Conservation (phyloP, 1,140 invertebrate genomes). For the Yoshiicerus persimilis region DNA sequence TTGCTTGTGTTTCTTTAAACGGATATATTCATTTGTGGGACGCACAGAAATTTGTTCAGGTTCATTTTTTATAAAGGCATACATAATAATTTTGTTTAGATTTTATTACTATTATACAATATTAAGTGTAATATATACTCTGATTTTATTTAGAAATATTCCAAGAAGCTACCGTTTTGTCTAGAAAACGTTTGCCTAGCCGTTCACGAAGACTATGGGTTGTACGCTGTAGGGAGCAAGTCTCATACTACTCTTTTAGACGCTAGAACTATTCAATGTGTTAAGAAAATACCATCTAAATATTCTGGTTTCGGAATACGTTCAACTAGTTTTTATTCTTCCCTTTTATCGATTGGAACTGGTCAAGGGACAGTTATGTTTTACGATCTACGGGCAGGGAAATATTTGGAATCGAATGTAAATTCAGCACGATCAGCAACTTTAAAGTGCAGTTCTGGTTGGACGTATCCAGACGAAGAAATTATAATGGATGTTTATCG, state of each 20-base stretch:
- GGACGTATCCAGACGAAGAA: constrained; percentile 48
- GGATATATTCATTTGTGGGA: constrained; percentile 88
- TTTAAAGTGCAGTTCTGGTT: constrained; percentile 75
- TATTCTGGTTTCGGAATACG: constrained; percentile 81
- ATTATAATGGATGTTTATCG: constrained; percentile 50
- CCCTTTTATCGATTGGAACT: constrained; percentile 89
- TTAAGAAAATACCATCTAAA: constrained; percentile 68
- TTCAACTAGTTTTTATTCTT: constrained; percentile 84
- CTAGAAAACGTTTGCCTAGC: constrained; percentile 93
- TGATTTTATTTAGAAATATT: constrained; percentile 67
- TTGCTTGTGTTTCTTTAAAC: constrained; percentile 89
- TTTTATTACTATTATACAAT: no score
- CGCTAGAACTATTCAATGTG: constrained; percentile 76
- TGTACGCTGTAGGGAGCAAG: constrained; percentile 89
- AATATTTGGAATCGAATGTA: constrained; percentile 87
- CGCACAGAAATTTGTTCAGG: constrained; percentile 78
- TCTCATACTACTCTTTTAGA: constrained; percentile 89
- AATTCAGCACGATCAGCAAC: constrained; percentile 83
- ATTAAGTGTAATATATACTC: no score
- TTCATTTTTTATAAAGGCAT: constrained; percentile 49
- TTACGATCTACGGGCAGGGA: constrained; percentile 85
- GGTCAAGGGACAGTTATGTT: constrained; percentile 88
- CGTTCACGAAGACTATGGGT: constrained; percentile 72
- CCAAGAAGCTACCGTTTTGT: constrained; percentile 79
- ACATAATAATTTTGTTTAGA: background rate